phyloP scores from a whole-genome alignment of 2,888 invertebrate species.

The Aplocera efformata region DNA sequence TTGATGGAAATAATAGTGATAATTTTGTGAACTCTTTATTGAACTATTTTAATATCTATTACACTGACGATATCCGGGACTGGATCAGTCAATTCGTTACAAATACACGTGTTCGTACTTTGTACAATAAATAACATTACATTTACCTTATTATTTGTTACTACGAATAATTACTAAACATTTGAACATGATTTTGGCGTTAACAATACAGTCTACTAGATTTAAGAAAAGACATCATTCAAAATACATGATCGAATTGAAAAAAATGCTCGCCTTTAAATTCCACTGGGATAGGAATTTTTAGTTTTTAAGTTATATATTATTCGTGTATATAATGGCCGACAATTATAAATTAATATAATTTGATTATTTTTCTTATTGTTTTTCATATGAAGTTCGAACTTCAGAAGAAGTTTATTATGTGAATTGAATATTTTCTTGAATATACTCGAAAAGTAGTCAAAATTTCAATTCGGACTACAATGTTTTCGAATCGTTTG shows the following conservation, averaged over 20 bases:
- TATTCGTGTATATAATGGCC: no score
- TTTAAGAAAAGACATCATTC: slow-evolving; percentile 22
- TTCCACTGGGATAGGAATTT: no score
- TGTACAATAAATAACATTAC: slow-evolving; percentile 67
- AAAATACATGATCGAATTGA: slow-evolving; percentile 3
- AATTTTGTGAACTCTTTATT: slow-evolving; percentile 36
- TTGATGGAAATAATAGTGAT: background rate
- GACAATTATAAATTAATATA: no score
- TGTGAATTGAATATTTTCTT: no score
- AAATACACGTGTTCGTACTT: slow-evolving; percentile 45
- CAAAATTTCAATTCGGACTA: no score
- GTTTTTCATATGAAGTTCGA: no score
- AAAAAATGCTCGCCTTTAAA: no score
- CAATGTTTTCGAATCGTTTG: no score
- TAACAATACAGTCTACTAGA: slow-evolving; percentile 35
- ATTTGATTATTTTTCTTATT: no score
- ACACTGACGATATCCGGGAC: slow-evolving; percentile 28
- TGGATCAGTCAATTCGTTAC: slow-evolving; percentile 21
- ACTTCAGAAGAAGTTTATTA: no score
- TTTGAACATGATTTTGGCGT: slow-evolving; percentile 44
- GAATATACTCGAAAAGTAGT: no score
- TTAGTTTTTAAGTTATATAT: no score
- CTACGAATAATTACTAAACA: slow-evolving; percentile 33
- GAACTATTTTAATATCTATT: slow-evolving; percentile 34
- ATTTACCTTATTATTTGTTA: slow-evolving; percentile 31